Percentiles rank a stretch among this genome's conserved stretches.
Conservation (phyloP, 2,888 invertebrate genomes). For the Tenthredo mesomela region DNA sequence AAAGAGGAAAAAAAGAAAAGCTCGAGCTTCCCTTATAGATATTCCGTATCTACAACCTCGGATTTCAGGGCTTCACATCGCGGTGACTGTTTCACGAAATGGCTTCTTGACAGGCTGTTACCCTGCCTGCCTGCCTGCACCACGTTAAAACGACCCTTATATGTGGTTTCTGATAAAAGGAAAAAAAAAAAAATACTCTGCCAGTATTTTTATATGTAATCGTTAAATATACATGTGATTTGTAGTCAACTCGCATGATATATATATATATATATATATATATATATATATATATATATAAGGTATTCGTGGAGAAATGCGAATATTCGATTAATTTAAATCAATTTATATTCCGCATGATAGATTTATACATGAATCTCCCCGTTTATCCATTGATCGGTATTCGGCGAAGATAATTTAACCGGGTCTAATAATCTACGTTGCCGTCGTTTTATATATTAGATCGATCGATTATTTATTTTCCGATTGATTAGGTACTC, state of each 20-base stretch:
- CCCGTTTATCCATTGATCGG: too few relatives aligned
- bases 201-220: not conserved
- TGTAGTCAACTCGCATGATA: not conserved
- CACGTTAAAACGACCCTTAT: not conserved
- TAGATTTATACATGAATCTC: not conserved
- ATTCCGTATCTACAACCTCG: constrained; percentile 14
- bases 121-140: not conserved
- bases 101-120: not conserved
- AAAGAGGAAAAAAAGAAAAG: not conserved
- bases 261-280: too few relatives aligned
- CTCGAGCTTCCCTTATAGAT: not conserved
- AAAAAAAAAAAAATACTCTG: not conserved
- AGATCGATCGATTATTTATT: not conserved
- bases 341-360: not conserved
- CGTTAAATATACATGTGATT: not conserved
- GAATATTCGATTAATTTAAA: not conserved
- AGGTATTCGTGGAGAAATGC: not conserved
- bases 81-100: not conserved
- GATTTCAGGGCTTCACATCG: constrained; percentile 1
- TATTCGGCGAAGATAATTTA: not conserved
- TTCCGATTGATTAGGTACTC: constrained; percentile 3
- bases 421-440: not conserved
- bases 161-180: not conserved
- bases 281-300: too few relatives aligned
- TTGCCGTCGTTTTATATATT: not conserved